Evolutionary conservation across 2,113 vertebrate genomes (phyloP), one percentile per base, ranked within the genome.

Genomic region (Barbus barbus): DNA sequence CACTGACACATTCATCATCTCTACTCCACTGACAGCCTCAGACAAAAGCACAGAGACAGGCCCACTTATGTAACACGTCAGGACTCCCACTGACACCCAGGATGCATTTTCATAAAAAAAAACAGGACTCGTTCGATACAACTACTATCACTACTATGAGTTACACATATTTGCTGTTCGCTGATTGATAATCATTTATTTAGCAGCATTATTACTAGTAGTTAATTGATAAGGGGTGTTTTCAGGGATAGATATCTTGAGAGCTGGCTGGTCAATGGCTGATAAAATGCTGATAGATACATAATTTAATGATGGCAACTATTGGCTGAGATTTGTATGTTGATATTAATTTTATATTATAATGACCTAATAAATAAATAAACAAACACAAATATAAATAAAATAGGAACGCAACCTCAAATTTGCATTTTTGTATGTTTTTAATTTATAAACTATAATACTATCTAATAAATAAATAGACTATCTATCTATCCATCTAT

Each of bases 1-100:
- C 77, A 38, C n/a, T 85, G 80, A 84, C 79, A 78, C 63, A 84
- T 81, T 84, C 81, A 83, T 82, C 84, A 77, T 80, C 69, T 85
- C 79, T 63, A 82, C 79, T 38, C 56, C 58, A 61, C 78, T 75
- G 58, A 82, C 67, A 85, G 31, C 80, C 36, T 38, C 77, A 84
- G 65, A 87, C 58, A 51, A 86, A 82, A 60, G 78, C 63, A 53
- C 69, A 28, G 33, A 81, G 84, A 69, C 73, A 85, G 72, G 72
- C 61, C 44, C 28, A 36, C 83, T 87, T 85, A 85, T 69, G 63
- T 69, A 87, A 85, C 69, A 33, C 60, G 33, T 61, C 84, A 83
- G 51, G 72, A 81, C 31, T 81, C 67, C 33, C 51, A 78, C 61
- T 80, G 58, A 80, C 78, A 26, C 60, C 72, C 46, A 56, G 51